Evolutionary conservation across 1,140 invertebrate genomes (phyloP).

Genomic region (Calliphora vicina): DNA sequence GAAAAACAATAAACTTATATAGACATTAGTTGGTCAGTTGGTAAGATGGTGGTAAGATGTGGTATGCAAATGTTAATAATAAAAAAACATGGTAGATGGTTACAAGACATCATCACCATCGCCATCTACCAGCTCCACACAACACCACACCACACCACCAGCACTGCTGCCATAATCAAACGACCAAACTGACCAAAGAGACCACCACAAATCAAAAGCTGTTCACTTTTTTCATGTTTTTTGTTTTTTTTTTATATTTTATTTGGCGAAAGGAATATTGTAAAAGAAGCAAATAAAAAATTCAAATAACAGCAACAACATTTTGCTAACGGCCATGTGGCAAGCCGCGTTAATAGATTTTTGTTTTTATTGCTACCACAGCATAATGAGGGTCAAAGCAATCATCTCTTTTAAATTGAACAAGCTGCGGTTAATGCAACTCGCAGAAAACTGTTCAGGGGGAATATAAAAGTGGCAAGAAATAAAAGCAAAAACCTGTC

Average conservation of each 20-base stretch:
- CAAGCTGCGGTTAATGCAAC: slow-evolving; percentile 1
- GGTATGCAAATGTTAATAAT: no score
- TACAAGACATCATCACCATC: slow-evolving; percentile 6
- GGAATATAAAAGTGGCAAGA: not conserved
- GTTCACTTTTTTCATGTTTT: not conserved
- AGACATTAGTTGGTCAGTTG: not conserved
- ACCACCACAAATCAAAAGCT: slow-evolving; percentile 22
- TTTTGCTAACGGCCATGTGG: slow-evolving; percentile 4
- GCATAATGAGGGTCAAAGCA: slow-evolving; percentile 27
- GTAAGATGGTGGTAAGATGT: no score
- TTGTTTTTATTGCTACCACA: slow-evolving; percentile 17
- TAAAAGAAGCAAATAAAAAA: not conserved
- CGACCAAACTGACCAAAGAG: not conserved
- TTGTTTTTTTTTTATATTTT: not conserved
- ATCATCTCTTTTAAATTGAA: slow-evolving; percentile 20
- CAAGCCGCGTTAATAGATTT: slow-evolving; percentile 22
- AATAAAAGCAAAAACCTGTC: not conserved
- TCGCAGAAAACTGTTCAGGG: not conserved
- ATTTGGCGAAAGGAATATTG: slow-evolving; percentile 15
- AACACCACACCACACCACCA: not conserved
- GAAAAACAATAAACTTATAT: not conserved
- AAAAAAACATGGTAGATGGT: no score
- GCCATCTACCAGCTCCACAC: not conserved
- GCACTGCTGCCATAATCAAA: not conserved
- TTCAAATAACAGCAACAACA: not conserved